phyloP scores from a whole-genome alignment of 2,888 invertebrate genomes.

The Agonum fuliginosum region DNA sequence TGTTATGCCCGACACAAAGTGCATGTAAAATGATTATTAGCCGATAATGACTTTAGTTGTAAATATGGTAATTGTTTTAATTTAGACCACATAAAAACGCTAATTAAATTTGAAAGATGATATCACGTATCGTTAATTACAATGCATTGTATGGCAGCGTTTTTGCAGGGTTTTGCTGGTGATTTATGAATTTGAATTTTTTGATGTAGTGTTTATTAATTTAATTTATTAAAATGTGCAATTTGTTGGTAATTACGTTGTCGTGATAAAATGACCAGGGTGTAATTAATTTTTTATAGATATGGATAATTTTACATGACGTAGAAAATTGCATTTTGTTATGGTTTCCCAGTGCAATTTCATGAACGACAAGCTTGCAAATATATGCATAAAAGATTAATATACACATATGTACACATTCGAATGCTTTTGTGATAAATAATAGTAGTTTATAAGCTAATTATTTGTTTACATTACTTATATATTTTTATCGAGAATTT shows the following conservation, averaged over 20 bases:
- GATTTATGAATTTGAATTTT: conserved; percentile 34
- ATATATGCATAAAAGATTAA: background rate
- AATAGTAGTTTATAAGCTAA: no score
- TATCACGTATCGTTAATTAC: conserved; percentile 35
- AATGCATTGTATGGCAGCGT: background rate
- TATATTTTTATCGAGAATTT: no score
- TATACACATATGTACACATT: background rate
- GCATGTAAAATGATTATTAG: conserved; percentile 43
- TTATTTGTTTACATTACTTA: no score
- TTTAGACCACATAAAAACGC: conserved; percentile 31
- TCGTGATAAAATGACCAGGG: conserved; percentile 7
- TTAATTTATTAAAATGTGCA: conserved; percentile 30
- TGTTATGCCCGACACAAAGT: conserved; percentile 1
- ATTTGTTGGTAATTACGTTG: conserved; percentile 24
- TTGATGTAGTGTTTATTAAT: conserved; percentile 29
- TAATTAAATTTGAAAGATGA: conserved; percentile 46
- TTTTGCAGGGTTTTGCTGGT: conserved; percentile 17
- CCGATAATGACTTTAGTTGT: conserved; percentile 42
- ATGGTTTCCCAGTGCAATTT: background rate
- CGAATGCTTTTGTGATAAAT: no score
- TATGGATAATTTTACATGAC: background rate
- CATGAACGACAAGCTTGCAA: background rate
- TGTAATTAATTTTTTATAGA: conserved; percentile 35
- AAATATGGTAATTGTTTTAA: conserved; percentile 45
- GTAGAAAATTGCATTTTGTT: background rate